phyloP scores from a whole-genome alignment of 2,113 vertebrate genomes.

The Cariama cristata region DNA sequence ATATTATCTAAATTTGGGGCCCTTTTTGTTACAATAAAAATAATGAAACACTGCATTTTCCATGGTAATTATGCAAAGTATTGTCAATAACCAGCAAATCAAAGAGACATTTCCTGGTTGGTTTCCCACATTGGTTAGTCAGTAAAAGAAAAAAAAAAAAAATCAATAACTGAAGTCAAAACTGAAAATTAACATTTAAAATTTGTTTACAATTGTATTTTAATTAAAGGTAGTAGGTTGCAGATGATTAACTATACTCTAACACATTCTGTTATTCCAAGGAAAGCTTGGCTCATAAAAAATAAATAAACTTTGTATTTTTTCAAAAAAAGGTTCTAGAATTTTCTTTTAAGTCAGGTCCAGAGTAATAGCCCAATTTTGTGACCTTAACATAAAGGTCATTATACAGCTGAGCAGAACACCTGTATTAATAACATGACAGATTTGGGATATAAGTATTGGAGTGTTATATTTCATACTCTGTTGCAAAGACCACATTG shows the following conservation, averaged over 20 bases:
- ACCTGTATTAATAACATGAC: rapidly evolving
- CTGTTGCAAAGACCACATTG: too few species aligned
- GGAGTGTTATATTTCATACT: rapidly evolving
- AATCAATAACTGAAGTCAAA: not conserved
- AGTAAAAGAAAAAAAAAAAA: not conserved
- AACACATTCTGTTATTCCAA: not conserved
- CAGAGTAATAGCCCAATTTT: not conserved
- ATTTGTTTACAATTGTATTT: not conserved
- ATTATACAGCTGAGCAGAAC: not conserved
- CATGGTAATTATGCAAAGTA: not conserved
- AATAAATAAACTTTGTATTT: rapidly evolving
- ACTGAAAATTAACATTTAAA: not conserved
- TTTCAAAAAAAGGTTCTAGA: not conserved
- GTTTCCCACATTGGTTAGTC: not conserved
- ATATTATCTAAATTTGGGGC: not conserved
- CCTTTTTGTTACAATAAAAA: not conserved
- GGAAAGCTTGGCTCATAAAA: not conserved
- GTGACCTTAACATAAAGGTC: not conserved
- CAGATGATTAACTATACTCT: not conserved
- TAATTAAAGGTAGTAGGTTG: not conserved
- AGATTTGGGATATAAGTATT: not conserved
- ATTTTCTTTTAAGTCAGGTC: rapidly evolving
- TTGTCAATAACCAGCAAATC: not conserved
- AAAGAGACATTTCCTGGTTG: not conserved
- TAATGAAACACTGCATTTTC: not conserved